Evolutionary conservation across 1,140 invertebrate species (phyloP), one percentile per base, ranked within the genome.

Genomic region (Homarus americanus): DNA sequence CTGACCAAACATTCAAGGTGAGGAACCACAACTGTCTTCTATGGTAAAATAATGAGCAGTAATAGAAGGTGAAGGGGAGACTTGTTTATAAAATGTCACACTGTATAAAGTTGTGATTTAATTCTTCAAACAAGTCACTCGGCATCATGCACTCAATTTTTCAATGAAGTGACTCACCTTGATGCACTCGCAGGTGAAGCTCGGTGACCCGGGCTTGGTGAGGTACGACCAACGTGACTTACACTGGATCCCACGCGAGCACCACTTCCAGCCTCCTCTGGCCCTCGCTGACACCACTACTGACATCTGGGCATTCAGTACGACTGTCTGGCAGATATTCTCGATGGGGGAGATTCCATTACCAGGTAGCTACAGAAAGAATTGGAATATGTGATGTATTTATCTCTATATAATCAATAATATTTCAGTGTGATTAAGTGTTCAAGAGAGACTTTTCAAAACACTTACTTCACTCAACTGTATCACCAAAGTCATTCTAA

Each of bases 271-370:
- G 94, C 95, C 96, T 92, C 95, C 96, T 92, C 94, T 95, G 73
- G 96, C 96, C 34, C 95, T 95, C 92, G 94, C 94, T 38, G 96
- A 96, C 73, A 94, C 95, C 0, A 94, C 95, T 38, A 96, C 97
- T 40, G 97, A 98, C 93, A 96, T 98, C 34, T 98, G 97, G 97
- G 97, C 97, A 24, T 96, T 97, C 93, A 97, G 97, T 1, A 98
- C 98, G 28, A 98, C 97, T 17, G 93, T 98, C 15, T 98, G 97
- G 97, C 97, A 98, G 94, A 97, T 98, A 91, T 98, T 98, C 95
- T 96, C 97, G 0, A 96, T 96, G 93, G 97, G 97, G 44, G 83
- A 89, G 38, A 93, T 93, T 72, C 94, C 94, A 69, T 92, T 93
- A 1, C 58, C 66, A 76, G 83, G 85, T 78, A 58, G n/a, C n/a